Evolutionary conservation across 2,797 vertebrate species (phyloP), one percentile per base, ranked within the genome.

Genomic region (Anableps anableps): DNA sequence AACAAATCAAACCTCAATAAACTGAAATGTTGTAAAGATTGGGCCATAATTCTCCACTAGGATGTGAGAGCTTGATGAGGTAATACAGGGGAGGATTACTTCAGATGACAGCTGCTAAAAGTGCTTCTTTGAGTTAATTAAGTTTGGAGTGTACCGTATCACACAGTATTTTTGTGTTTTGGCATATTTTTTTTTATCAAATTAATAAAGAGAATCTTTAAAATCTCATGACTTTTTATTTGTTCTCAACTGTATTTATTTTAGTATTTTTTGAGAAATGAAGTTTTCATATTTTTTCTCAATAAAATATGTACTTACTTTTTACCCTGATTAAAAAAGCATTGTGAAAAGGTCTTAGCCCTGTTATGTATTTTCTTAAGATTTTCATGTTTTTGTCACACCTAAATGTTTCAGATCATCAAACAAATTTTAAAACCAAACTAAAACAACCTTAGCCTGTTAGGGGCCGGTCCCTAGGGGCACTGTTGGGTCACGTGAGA

Each of bases 1-100:
- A 73, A 73, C 72, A 73, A 73, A 73, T 73, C 9, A 29, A 75
- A 58, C 14, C 7, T 41, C 36, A 41, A 29, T n/a, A 41, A 75
- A 58, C 17, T 58, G 36, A 29, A 58, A 75, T 51, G 9, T 19
- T 75, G 36, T 26, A n/a, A 41, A 75, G 51, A 58, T 58, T 58
- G 51, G 7, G 23, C 26, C 51, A 10, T 58, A 58, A 75, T 16
- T 75, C 38, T 29, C 73, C 26, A 23, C 36, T 5, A 58, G 36
- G 41, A 58, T 29, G 36, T 58, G 38, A 75, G 36, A 58, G 36
- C 17, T 75, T 55, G 55, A 75, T 58, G 64, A 68, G 36, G 36
- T 68, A 26, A 68, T 68, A 41, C 23, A n/a, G 51, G 4, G 5
- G 36, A 58, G 14, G 36, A 75, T 73, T 51, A 43, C 36, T 43